Evolutionary conservation across 2,113 vertebrate genomes (phyloP).

Genomic region (Tetrax tetrax): DNA sequence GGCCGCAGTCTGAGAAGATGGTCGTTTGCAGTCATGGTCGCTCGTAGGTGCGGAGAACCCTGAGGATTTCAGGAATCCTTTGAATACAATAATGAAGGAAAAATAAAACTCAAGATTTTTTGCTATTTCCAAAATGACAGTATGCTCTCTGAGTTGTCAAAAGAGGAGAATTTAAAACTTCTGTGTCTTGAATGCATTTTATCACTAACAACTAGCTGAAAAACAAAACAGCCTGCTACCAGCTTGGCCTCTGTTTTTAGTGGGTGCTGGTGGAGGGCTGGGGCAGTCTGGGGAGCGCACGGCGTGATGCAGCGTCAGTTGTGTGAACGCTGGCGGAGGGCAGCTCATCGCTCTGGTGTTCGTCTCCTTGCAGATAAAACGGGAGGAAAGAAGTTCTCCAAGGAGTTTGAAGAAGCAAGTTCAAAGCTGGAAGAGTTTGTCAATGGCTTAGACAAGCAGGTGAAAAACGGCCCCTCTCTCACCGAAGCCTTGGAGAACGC

Average conservation of each 20-base stretch:
- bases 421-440: slow-evolving; percentile 95
- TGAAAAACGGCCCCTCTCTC: slow-evolving; percentile 86
- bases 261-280: rapidly evolving
- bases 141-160: no score
- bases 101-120: not conserved
- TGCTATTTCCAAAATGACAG: not conserved
- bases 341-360: not conserved
- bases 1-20: not conserved
- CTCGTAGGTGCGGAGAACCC: rapidly evolving
- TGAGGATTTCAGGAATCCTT: not conserved
- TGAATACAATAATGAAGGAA: not conserved
- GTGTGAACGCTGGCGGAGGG: no score
- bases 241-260: not conserved
- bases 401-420: slow-evolving; percentile 96
- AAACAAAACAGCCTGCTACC: not conserved
- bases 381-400: slow-evolving; percentile 95
- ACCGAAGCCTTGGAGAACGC: slow-evolving; percentile 93
- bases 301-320: not conserved
- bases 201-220: not conserved
- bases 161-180: not conserved
- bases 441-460: slow-evolving; percentile 88
- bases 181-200: not conserved
- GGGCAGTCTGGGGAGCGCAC: rapidly evolving
- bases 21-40: rapidly evolving
- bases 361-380: slow-evolving; percentile 85